phyloP scores from a whole-genome alignment of 2,113 vertebrate genomes.

The Channa maculata region DNA sequence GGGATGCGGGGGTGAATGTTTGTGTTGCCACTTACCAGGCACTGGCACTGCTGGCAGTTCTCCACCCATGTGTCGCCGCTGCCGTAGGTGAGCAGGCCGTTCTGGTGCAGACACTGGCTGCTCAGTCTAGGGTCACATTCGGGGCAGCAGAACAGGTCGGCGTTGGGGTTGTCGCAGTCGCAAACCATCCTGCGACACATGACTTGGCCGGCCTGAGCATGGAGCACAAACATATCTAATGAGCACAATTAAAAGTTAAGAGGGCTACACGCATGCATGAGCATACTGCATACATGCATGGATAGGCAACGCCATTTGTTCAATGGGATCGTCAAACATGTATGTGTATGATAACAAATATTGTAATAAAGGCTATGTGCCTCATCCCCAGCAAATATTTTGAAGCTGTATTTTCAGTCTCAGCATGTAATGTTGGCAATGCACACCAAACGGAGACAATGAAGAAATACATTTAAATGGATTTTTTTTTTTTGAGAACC shows the following conservation, averaged over 20 bases:
- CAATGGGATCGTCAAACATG: conserved; percentile 56
- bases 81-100: conserved; percentile 90
- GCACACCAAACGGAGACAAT: not conserved
- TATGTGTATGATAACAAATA: conserved; percentile 50
- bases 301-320: conserved; percentile 31
- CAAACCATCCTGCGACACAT: conserved; percentile 99
- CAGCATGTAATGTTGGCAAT: not conserved
- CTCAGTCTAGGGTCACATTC: conserved; percentile 96
- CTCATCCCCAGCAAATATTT: not conserved
- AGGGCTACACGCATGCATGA: not conserved
- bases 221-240: conserved; percentile 3
- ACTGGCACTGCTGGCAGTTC: conserved; percentile 96
- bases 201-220: conserved; percentile 88
- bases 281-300: conserved; percentile 5
- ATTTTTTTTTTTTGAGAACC: not conserved
- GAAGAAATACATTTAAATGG: not conserved
- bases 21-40: conserved; percentile 87
- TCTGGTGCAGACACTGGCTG: conserved; percentile 96
- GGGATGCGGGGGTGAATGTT: no score
- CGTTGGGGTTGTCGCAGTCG: conserved; percentile 97
- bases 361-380: conserved; percentile 28
- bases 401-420: conserved; percentile 18
- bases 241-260: conserved; percentile 15
- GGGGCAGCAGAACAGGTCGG: conserved; percentile 97
- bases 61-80: conserved; percentile 97